Base-by-base conservation (phyloP, 1,140 invertebrate genomes). In the Phocides pigmalion region DNA sequence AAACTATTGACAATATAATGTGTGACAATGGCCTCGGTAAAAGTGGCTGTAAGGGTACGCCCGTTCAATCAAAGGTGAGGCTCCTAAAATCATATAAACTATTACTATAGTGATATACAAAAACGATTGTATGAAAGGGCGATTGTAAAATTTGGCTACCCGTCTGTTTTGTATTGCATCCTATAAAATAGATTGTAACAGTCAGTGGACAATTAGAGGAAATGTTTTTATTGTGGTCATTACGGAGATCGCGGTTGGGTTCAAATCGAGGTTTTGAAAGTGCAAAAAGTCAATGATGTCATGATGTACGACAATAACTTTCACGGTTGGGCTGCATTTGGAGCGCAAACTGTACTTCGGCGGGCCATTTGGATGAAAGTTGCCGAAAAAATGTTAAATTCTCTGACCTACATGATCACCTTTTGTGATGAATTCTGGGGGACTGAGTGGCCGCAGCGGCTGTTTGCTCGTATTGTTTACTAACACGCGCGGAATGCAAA, bases 61-160 rank as follows among this genome's bases (percentile, higher is more conserved):
- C 95, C 95, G 85, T 96, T 96, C 92, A 96, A 96, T 92, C 94
- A 95, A 93, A 95, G 95, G 95, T 96, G 87, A 86, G 82, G 28
- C 3, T 32, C 1, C n/a, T 1, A 28, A 28, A 28, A 28, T 32
- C 2, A 32, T 44, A 25, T 49, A 17, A 15, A 16, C 3, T 9
- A 62, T 28, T 19, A 44, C 47, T n/a, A 50, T 22, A 0, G 0
- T 17, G 28, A 14, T 39, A 39, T 9, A 14, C 1, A 54, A 53
- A 46, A 49, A 16, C 49, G 54, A 64, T 49, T 42, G 25, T 46
- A 44, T 42, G n/a, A 58, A 65, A 49, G 28, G 35, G 16, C 50
- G 56, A 46, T 32, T 35, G 50, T 61, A 35, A n/a, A 20, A 15
- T 66, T 66, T 53, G 17, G 56, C 51, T 44, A 44, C 22, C 46